A percentile compares a stretch with the other conserved stretches of the same genome.
phyloP scores from a whole-genome alignment of 2,797 vertebrate species.

The Spinus olivaceus region DNA sequence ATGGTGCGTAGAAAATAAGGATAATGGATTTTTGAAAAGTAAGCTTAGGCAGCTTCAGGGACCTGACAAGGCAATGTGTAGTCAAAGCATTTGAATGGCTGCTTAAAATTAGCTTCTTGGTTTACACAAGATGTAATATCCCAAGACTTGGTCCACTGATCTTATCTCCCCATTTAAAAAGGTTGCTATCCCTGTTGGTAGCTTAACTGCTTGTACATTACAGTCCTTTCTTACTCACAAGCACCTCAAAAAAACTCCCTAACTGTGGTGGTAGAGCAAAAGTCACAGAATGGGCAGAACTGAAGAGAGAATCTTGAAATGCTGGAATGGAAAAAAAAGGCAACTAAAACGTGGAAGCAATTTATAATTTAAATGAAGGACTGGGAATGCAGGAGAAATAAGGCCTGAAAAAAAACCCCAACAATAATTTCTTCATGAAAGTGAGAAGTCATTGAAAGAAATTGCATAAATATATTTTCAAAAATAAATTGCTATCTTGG shows the following conservation, averaged over 20 bases:
- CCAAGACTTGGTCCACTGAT: background rate
- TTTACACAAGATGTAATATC: background rate
- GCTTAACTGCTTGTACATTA: background rate
- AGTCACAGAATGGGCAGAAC: background rate
- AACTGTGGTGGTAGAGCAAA: background rate
- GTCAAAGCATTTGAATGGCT: background rate
- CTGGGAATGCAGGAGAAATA: background rate
- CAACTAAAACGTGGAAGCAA: background rate
- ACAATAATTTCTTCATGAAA: background rate
- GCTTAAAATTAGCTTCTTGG: background rate
- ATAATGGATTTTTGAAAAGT: slow-evolving; percentile 7
- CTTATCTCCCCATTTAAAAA: background rate
- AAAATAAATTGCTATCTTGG: background rate
- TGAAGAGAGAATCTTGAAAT: background rate
- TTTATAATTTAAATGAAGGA: background rate
- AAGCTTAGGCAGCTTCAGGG: background rate
- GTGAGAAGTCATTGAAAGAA: background rate
- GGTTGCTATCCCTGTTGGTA: background rate
- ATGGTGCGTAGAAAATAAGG: slow-evolving; percentile 11
- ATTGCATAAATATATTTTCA: background rate
- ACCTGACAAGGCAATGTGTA: background rate
- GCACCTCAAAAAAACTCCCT: background rate
- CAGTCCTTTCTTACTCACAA: background rate
- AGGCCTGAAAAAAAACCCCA: background rate
- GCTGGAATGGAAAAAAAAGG: background rate